phyloP scores from a whole-genome alignment of 2,888 invertebrate species.

The Drosophila borborema region DNA sequence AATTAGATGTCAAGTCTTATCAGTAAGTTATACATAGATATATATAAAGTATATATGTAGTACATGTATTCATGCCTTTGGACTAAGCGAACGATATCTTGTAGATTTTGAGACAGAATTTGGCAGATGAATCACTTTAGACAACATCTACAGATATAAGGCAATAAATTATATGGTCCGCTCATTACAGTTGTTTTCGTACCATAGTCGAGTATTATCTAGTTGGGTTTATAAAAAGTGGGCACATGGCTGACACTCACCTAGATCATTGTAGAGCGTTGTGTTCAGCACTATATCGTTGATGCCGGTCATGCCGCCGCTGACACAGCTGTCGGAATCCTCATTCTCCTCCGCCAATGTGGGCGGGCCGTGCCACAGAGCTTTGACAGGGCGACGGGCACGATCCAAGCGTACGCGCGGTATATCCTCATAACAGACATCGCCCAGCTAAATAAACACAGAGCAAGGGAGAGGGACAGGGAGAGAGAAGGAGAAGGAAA shows the following conservation, averaged over 20 bases:
- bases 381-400: constrained; percentile 86
- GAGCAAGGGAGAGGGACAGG: neutral
- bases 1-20: no score
- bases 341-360: constrained; percentile 88
- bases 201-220: neutral
- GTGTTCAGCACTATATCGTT: constrained; percentile 84
- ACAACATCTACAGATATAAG: neutral
- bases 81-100: no score
- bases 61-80: no score
- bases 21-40: no score
- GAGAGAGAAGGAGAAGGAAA: neutral
- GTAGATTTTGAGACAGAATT: no score
- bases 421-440: constrained; percentile 85
- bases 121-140: neutral
- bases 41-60: no score
- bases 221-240: neutral
- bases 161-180: neutral
- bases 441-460: constrained; percentile 77
- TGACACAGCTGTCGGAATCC: constrained; percentile 79
- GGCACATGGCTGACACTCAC: constrained; percentile 70
- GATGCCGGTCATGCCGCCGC: constrained; percentile 69
- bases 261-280: constrained; percentile 84
- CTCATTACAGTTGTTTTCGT: neutral
- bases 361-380: constrained; percentile 87
- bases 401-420: constrained; percentile 89